Evolutionary conservation across 2,888 invertebrate species (phyloP).

Genomic region (Metacarcinus magister): DNA sequence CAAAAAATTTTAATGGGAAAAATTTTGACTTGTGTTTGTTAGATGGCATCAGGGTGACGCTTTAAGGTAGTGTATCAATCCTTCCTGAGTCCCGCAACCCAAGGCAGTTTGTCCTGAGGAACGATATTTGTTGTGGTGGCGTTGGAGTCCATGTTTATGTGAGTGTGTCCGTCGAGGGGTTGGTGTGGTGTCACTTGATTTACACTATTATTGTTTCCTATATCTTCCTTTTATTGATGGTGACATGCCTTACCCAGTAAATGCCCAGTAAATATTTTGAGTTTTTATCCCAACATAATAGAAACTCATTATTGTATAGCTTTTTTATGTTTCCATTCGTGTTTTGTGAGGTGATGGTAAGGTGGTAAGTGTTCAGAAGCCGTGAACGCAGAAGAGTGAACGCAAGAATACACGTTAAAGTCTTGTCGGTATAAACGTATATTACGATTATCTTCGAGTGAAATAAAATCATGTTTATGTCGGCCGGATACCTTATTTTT

Average conservation of each 20-base stretch:
- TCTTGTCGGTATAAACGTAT: neutral
- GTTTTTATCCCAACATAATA: neutral
- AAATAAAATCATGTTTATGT: neutral
- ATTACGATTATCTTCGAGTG: neutral
- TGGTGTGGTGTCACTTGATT: neutral
- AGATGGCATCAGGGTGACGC: no score
- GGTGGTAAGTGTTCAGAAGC: neutral
- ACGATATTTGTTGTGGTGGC: neutral
- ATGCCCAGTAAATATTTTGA: neutral
- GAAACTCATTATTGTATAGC: neutral
- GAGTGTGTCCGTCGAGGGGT: neutral
- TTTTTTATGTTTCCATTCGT: neutral
- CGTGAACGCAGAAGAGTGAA: neutral
- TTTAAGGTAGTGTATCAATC: no score
- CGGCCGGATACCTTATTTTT: neutral
- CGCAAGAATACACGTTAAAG: neutral
- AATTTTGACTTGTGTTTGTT: neutral
- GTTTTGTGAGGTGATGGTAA: neutral
- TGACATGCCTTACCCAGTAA: neutral
- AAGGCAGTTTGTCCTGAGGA: neutral
- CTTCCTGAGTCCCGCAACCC: no score
- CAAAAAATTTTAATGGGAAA: neutral
- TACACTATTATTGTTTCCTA: neutral
- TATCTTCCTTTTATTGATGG: neutral
- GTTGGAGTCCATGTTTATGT: neutral